These are phyloP conservation scores for Montipora sp. DNA, from an alignment of 64 coral and sea anemone species.

Conservation along the genomic window DNA sequence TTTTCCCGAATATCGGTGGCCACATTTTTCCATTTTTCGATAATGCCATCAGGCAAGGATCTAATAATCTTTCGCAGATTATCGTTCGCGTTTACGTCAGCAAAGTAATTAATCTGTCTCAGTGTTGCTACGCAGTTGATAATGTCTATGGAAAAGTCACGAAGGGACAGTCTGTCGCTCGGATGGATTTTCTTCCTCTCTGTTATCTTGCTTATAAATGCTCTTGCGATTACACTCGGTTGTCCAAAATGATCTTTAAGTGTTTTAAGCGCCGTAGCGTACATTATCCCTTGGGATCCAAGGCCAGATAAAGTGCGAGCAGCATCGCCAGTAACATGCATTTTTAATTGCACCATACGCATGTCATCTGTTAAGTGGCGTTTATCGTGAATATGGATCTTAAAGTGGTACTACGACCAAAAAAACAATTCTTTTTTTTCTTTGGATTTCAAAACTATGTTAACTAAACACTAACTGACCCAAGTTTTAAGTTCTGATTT, in stretches of 20 bases:
- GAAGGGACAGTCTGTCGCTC: neutral
- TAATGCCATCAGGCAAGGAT: neutral
- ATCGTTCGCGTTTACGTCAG: conserved; percentile 61
- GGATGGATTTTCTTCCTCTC: conserved; percentile 1
- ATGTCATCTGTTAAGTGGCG: conserved; percentile 21
- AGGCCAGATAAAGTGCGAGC: conserved; percentile 48
- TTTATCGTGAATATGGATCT: conserved; percentile 54
- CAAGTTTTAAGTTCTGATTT: too few species aligned
- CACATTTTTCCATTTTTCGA: conserved; percentile 31
- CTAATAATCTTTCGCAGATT: conserved; percentile 43
- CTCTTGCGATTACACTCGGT: conserved; percentile 33
- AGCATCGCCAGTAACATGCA: conserved; percentile 50
- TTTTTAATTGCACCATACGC: conserved; percentile 44
- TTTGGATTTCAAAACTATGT: too few species aligned
- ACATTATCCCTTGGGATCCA: conserved; percentile 68
- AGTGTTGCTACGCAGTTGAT: conserved; percentile 57
- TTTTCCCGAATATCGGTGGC: conserved; percentile 23
- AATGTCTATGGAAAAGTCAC: conserved; percentile 4
- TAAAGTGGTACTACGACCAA: too few species aligned
- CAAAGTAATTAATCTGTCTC: neutral
- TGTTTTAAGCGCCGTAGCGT: conserved; percentile 45
- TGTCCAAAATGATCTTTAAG: conserved; percentile 64
- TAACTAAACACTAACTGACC: too few species aligned
- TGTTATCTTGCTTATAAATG: conserved; percentile 27
- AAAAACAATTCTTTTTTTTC: too few species aligned